Conservation (phyloP, 2,888 invertebrate species). For the Acholoe squamosa region DNA sequence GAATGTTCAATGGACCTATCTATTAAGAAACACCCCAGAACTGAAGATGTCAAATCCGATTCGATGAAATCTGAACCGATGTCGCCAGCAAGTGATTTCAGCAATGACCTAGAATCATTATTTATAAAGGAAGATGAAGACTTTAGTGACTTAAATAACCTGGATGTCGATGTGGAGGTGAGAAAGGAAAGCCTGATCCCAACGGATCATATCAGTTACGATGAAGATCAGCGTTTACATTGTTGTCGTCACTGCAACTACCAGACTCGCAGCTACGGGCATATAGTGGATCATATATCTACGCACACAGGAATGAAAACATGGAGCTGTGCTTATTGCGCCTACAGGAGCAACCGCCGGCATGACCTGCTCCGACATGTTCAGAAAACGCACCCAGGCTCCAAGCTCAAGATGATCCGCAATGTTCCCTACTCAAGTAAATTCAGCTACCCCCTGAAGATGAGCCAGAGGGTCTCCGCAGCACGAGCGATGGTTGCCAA, state of each 20-base stretch:
- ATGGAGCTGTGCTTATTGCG: conserved; percentile 27
- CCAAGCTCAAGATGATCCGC: conserved; percentile 51
- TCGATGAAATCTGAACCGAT: not conserved
- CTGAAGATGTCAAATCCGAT: conserved; percentile 1
- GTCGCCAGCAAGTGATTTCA: not conserved
- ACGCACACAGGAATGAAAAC: conserved; percentile 54
- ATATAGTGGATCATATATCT: conserved; percentile 40
- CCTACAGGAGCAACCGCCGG: conserved; percentile 47
- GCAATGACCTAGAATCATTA: conserved; percentile 3
- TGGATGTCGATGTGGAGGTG: conserved; percentile 57
- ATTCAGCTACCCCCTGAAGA: conserved; percentile 51
- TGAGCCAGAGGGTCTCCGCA: conserved; percentile 45
- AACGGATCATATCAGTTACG: conserved; percentile 44
- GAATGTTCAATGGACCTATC: not conserved
- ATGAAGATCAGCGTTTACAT: conserved; percentile 25
- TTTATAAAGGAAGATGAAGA: conserved; percentile 6
- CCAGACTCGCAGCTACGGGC: conserved; percentile 48
- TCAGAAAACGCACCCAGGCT: conserved; percentile 42
- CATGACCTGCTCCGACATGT: conserved; percentile 45
- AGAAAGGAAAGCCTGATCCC: conserved; percentile 45
- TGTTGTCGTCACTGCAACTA: conserved; percentile 52
- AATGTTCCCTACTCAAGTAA: conserved; percentile 48
- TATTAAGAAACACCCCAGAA: not conserved
- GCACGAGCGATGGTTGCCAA: conserved; percentile 45
- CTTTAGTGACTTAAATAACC: conserved; percentile 2